Evolutionary conservation across 64 coral and sea anemone species (phyloP), one percentile per base, ranked within the genome.

Genomic region (Astreopora myriophthalma): DNA sequence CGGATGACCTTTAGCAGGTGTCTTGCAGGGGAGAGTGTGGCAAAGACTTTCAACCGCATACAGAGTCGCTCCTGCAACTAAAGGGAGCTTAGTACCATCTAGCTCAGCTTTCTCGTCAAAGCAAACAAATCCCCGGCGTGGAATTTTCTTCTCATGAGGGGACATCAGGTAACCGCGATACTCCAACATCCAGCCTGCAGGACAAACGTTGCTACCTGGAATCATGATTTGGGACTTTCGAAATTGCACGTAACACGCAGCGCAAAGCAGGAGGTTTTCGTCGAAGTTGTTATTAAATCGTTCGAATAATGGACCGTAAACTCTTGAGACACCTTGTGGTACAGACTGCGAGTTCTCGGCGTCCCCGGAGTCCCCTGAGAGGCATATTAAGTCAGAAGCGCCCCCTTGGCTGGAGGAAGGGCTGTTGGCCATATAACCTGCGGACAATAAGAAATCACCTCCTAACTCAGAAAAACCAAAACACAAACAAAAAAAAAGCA

Each of bases 101-200:
- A 11, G 29, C 22, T 80, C 76, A 35, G 76, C 76, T 3, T 55
- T 23, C 46, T 80, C 46, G 36, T 80, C 44, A 80, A 80, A 42
- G 31, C 76, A 80, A 8, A 80, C 46, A 52, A 55, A 26, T 62
- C 55, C 4, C 17, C n/a, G 14, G 46, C 34, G 19, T 13, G 14
- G 37, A 23, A 14, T 5, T 11, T 79, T 9, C 38, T 57, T 8
- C 14, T 80, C 5, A 34, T 55, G 76, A 17, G n/a, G 8, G 6
- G 76, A 55, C 46, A 80, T 27, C 42, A 80, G 40, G 17, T 55
- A 55, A 10, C 76, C 76, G 5, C 55, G 55, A 80, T 80, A 80
- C 44, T 80, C 76, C 46, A 30, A 2, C 8, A 4, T 80, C 76
- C 76, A 80, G 9, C 42, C 76, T 9, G 8, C 19, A 5, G 76